Base-by-base conservation (phyloP, 2,113 vertebrate genomes). In the Platysteira castanea region DNA sequence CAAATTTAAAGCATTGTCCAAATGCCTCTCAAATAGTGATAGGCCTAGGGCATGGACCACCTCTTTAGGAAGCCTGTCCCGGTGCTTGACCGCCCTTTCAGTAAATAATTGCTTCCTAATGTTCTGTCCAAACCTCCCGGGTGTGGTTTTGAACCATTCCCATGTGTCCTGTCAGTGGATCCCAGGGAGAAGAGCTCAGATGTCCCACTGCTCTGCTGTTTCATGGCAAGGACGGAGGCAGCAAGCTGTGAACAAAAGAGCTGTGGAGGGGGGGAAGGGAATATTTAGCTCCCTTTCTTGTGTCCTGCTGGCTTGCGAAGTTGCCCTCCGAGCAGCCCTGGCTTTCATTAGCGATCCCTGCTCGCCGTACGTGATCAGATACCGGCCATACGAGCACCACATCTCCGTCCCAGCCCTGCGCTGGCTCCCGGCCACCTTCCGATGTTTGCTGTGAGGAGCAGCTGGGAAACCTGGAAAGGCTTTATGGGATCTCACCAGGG, bases 171-270 rank as follows among this genome's bases (percentile, higher is more conserved):
- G 19, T 17, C 41, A 1, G 35, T 47, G 71, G 53, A 50, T 68
- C 9, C 44, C 67, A 21, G 57, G 56, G 35, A 54, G 44, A 50
- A 35, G 67, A 18, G 52, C 39, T 83, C 67, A 70, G 31, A 47
- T 20, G 30, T 90, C 64, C 84, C 54, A 33, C 57, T 65, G n/a
- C 61, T 92, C 54, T 41, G 30, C 68, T 81, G 10, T 78, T 80
- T 60, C 41, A 80, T 0, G 0, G 33, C 42, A 41, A 70, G 26
- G 19, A 90, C 56, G 47, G 79, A 46, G 60, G 60, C 60, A 81
- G 82, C 85, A 92, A 88, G 63, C 92, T 88, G 83, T 44, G 83
- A 95, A 71, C 68, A 93, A 85, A 95, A 68, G 39, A 49, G 24
- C 10, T 88, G 79, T 0, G 1, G 61, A 52, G 33, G 6, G 20